Evolutionary conservation across 2,797 vertebrate genomes (phyloP), one percentile per base, ranked within the genome.

Genomic region (Sandelia bainsii): DNA sequence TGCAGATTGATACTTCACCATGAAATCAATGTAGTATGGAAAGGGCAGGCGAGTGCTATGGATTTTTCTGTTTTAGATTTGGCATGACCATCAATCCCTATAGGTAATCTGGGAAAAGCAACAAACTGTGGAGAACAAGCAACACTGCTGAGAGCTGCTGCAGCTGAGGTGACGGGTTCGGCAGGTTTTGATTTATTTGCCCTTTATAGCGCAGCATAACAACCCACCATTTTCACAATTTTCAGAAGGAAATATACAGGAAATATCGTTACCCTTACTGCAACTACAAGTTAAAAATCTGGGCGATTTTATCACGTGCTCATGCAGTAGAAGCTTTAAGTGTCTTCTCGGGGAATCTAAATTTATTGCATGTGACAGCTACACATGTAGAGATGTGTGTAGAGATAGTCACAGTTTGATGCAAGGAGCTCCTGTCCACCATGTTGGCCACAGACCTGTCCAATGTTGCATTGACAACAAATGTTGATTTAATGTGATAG

Each of bases 1-100:
- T 87, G 83, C 73, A 87, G 83, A 91, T 88, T 83, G 82, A 91
- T 90, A 88, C 82, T 88, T 88, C 72, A 89, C 69, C 19, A 74
- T 34, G 45, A 78, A 90, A 93, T 93, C 89, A 75, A 91, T 93
- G 71, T 46, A 58, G 77, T 72, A 86, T 83, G 64, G 80, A 91
- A 89, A 87, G 86, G 82, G 79, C 79, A 79, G 61, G 56, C 53
- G 80, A 82, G 80, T 4, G 16, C 52, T 87, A 92, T 91, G 77
- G 89, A 91, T 91, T 91, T 91, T 85, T 77, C 66, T 51, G 65
- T 71, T 85, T 90, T 81, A 84, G 79, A 77, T 79, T 71, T 88
- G 89, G 74, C 81, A 72, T 51, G 60, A 78, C 62, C 84, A 94
- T 93, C 83, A 91, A 91, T 93, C 87, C 77, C 75, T 68, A 69